Base-by-base conservation (phyloP, 2,888 invertebrate species). In the Frankliniella fusca region DNA sequence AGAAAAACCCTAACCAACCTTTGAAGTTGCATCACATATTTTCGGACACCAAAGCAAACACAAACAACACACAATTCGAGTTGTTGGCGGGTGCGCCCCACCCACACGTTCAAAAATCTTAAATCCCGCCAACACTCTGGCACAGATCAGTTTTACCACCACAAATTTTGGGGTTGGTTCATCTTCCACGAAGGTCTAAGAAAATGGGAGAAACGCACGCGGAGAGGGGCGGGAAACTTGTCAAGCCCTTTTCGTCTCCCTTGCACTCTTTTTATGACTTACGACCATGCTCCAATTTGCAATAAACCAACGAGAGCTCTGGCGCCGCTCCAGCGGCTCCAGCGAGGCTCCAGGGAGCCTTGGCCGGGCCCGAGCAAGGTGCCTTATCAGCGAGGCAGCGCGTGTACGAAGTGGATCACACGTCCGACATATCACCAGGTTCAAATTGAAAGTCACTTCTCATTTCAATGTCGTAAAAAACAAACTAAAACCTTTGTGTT, bases 391-490 rank as follows among this genome's bases (percentile, higher is more conserved):
- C 12, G 12, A 12, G 23, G 23, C 27, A 8, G 70, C 70, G 70
- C 11, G 70, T 38, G 38, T 38, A 3, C 38, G 3, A 38, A 27
- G 70, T 12, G 27, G 70, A 76, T 76, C 70, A 76, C 70, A 76
- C 27, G 70, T 76, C 12, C 70, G 27, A 76, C 70, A 76, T 38
- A 38, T 76, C 70, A 76, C 70, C 70, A 23, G 27, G 70, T 76
- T 76, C 70, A 76, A 76, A 76, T 76, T 76, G 70, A 76, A 76
- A 76, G 70, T 76, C 70, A 76, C 70, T 76, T 76, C 70, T 76
- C 70, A 76, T 76, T 76, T 76, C 70, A 76, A 76, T 76, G 70
- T 76, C 70, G 70, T 76, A 76, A 76, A 76, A 76, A 76, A 76
- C 70, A 76, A 76, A 76, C 70, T 76, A 76, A 76, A 76, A 76